Evolutionary conservation across 2,888 invertebrate genomes (phyloP).

Genomic region (Sarcophaga caerulescens): DNA sequence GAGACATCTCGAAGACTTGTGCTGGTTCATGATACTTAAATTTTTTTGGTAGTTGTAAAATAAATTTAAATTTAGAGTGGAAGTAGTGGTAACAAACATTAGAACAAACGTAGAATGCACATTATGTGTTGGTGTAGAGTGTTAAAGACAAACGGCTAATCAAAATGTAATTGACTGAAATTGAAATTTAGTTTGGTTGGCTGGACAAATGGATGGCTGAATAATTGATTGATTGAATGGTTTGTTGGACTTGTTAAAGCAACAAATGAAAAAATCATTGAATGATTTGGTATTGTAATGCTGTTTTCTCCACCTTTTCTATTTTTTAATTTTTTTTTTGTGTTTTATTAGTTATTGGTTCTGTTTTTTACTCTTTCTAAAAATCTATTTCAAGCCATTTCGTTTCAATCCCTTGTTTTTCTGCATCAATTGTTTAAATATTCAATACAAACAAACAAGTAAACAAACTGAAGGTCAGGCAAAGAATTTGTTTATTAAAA

Average conservation of each 20-base stretch:
- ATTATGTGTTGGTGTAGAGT: too few species aligned
- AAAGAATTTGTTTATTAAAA: not conserved
- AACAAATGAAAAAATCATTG: not conserved
- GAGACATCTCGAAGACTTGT: too few species aligned
- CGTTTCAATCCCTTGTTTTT: not conserved
- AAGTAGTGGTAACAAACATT: too few species aligned
- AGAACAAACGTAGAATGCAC: too few species aligned
- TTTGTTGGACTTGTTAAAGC: too few species aligned
- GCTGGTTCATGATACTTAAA: too few species aligned
- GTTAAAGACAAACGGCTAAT: not conserved
- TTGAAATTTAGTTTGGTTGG: not conserved
- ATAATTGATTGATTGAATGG: too few species aligned
- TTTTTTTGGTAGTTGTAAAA: too few species aligned
- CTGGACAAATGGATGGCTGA: not conserved
- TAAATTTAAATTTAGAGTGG: too few species aligned
- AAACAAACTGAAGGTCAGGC: not conserved
- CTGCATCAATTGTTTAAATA: not conserved
- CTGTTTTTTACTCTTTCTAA: not conserved
- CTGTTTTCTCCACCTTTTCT: not conserved
- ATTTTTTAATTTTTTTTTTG: not conserved
- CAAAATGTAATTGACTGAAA: slow-evolving; percentile 1
- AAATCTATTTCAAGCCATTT: not conserved
- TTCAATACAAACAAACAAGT: not conserved
- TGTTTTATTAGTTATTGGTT: not conserved
- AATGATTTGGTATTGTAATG: not conserved